Percentiles rank a stretch among this genome's conserved stretches.
Conservation (phyloP, 2,113 vertebrate species). For the Athene cunicularia region DNA sequence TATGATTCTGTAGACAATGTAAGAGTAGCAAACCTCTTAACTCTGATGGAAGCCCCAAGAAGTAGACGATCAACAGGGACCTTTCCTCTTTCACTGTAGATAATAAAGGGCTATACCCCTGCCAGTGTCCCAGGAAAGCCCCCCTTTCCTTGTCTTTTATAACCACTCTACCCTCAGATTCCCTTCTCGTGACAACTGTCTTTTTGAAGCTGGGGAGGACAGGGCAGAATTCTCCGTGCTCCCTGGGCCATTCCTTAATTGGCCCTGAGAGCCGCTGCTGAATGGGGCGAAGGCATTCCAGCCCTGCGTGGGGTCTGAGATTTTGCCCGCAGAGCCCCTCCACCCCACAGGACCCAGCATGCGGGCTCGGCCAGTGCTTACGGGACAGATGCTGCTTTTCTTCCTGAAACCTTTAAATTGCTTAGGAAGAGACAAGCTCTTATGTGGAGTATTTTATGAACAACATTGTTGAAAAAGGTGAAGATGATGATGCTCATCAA, state of each 20-base stretch:
- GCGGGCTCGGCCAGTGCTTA: accelerated
- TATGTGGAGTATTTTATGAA: not conserved
- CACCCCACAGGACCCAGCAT: not conserved
- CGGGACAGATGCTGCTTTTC: not conserved
- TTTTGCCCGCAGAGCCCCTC: not conserved
- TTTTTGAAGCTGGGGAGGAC: not conserved
- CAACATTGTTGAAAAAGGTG: not conserved
- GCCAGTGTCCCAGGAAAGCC: not conserved
- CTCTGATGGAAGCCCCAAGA: not conserved
- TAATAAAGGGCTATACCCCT: not conserved
- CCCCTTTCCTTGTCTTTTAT: constrained; percentile 10
- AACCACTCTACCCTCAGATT: not conserved
- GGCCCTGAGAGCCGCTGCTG: not conserved
- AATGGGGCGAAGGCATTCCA: constrained; percentile 32
- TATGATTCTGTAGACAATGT: not conserved
- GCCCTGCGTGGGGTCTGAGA: constrained; percentile 14
- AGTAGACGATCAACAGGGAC: not conserved
- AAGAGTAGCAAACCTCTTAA: not conserved
- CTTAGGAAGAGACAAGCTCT: not conserved
- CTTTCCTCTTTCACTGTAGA: not conserved
- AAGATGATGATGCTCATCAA: not conserved
- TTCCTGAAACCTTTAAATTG: not conserved
- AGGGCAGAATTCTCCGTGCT: constrained; percentile 33
- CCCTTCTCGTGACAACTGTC: not conserved
- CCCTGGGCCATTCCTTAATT: constrained; percentile 46